Percentiles rank a stretch among this genome's conserved stretches.
phyloP scores from a whole-genome alignment of 2,797 vertebrate species.

The Fringilla coelebs region DNA sequence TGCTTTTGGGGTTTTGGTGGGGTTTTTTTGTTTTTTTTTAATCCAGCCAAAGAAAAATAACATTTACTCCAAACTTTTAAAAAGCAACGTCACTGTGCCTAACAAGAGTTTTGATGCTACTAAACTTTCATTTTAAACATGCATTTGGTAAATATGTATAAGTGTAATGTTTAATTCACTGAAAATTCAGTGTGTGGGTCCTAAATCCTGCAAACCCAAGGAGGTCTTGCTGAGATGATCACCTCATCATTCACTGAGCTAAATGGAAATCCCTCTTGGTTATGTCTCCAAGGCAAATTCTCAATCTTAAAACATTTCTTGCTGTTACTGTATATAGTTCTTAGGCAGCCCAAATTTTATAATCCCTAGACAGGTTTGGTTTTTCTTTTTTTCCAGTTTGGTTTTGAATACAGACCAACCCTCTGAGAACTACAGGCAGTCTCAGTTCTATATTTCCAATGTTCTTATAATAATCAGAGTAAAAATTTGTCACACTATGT shows the following conservation, averaged over 20 bases:
- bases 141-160: not conserved
- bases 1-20: not conserved
- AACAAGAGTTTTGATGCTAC: not conserved
- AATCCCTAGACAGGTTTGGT: not conserved
- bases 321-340: not conserved
- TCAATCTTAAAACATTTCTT: not conserved
- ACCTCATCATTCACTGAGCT: not conserved
- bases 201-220: not conserved
- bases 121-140: not conserved
- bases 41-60: not conserved
- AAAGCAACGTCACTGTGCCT: not conserved
- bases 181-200: not conserved
- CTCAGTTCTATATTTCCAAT: not conserved
- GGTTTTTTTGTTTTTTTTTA: not conserved
- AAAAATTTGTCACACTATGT: not conserved
- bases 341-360: not conserved
- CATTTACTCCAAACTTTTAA: not conserved
- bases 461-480: not conserved
- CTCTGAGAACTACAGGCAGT: not conserved
- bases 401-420: rapidly evolving
- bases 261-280: not conserved
- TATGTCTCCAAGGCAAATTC: not conserved
- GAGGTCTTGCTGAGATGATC: not conserved
- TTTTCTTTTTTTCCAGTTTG: not conserved
- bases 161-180: not conserved